Evolutionary conservation across 1,140 invertebrate species (phyloP), one percentile per base, ranked within the genome.

Genomic region (Drosophila truncata): DNA sequence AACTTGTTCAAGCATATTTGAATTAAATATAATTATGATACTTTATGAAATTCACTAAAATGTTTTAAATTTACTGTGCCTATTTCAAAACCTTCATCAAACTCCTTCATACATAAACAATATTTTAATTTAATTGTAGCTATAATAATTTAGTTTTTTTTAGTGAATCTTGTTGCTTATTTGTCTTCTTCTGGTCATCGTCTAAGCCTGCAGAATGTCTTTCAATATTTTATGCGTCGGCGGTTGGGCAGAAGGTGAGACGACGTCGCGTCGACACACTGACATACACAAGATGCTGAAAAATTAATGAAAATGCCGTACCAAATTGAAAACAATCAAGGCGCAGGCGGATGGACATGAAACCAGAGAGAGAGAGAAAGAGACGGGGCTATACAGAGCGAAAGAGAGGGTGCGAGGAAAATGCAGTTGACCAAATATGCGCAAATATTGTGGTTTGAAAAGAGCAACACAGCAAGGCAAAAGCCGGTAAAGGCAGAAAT

Each of bases 341-440:
- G 33, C 33, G 70, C 67, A 69, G 46, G 69, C 73, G 78, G 59
- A 67, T 58, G 55, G 47, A 49, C 18, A 35, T 3, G 1, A 9
- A 1, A 9, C 46, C 23, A 27, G 46, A 47, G 47, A 64, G 50
- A 50, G 39, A 67, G 14, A 27, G 46, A 47, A 47, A 64, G 50
- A 50, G 39, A 67, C 2, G 50, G 49, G 6, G 5, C 14, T 6
- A 63, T 16, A 4, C 2, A 16, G 29, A 16, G 39, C 16, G 49
- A 54, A 31, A 71, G 52, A 49, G 66, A 49, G 13, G 27, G 66
- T 42, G 11, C 6, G 20, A 60, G 64, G 66, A 84, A 78, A 82
- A 73, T 90, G 85, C 82, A 90, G 82, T 86, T 90, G 86, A 90
- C 85, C 86, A 90, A 90, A 88, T 88, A 84, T 88, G 85, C 85